These are phyloP conservation scores for Aleiodes testaceus DNA, from an alignment of 2,888 invertebrate species.

Conservation along the genomic window DNA sequence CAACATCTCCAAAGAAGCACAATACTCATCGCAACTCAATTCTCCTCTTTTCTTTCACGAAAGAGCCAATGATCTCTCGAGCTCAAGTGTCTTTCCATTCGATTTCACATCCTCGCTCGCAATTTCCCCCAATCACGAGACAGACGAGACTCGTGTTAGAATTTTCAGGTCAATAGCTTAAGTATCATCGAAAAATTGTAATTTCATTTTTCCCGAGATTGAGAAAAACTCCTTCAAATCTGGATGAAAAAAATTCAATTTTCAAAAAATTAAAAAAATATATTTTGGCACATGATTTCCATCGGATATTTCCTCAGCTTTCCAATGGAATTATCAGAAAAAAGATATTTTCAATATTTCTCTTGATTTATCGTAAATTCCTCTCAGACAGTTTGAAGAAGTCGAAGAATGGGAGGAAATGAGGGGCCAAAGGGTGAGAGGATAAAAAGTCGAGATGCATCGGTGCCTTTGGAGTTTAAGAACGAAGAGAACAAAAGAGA, in stretches of 20 bases:
- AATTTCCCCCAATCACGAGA: background rate
- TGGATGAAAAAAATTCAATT: too few relatives aligned
- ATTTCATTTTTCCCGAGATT: background rate
- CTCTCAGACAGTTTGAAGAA: conserved; percentile 6
- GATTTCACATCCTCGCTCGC: background rate
- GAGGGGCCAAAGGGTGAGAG: conserved; percentile 10
- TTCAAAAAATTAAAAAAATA: too few relatives aligned
- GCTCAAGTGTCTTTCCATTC: background rate
- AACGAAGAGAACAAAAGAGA: background rate
- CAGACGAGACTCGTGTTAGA: background rate
- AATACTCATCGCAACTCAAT: too few relatives aligned
- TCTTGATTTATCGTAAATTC: conserved; percentile 17
- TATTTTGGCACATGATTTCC: too few relatives aligned
- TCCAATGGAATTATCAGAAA: too few relatives aligned
- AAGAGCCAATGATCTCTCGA: conserved; percentile 2
- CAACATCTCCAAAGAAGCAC: too few relatives aligned
- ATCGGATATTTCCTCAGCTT: too few relatives aligned
- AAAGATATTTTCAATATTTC: too few relatives aligned
- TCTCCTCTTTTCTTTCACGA: too few relatives aligned
- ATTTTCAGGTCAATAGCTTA: conserved; percentile 12
- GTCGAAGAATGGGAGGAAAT: conserved; percentile 1
- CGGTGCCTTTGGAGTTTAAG: background rate
- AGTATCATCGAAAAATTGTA: conserved; percentile 12
- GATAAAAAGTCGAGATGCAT: conserved; percentile 25
- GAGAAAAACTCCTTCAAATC: too few relatives aligned